phyloP scores from a whole-genome alignment of 1,140 invertebrate genomes.

The Bombyx mandarina region DNA sequence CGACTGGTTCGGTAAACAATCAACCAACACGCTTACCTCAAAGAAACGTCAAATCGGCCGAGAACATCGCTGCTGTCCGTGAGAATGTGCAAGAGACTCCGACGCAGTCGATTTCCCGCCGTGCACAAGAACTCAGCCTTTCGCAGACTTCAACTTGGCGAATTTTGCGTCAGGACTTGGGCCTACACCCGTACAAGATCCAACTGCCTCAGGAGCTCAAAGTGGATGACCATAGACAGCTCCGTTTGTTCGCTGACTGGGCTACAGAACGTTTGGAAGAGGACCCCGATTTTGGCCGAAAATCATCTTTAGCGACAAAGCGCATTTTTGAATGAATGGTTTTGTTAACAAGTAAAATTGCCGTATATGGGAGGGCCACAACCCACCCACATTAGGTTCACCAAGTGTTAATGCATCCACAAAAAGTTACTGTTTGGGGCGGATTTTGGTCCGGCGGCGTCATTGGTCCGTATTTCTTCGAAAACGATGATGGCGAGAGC shows the following conservation, averaged over 20 bases:
- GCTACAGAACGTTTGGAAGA: no score
- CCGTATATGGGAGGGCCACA: conserved; percentile 12
- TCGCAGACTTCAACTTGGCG: not conserved
- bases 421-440: conserved; percentile 37
- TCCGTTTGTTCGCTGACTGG: conserved; percentile 8
- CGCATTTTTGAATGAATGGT: not conserved
- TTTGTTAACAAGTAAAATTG: conserved; percentile 27
- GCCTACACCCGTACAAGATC: no score
- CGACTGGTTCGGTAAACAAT: conserved; percentile 3
- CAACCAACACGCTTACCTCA: not conserved
- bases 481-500: conserved; percentile 22
- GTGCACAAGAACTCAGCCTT: conserved; percentile 5
- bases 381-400: conserved; percentile 6
- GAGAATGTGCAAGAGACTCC: conserved; percentile 7
- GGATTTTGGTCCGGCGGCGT: conserved; percentile 17
- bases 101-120: not conserved
- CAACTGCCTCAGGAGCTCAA: not conserved
- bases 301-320: conserved; percentile 20
- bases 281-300: conserved; percentile 4
- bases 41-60: not conserved
- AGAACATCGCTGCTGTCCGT: conserved; percentile 2
- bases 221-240: conserved; percentile 11
- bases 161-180: no score
- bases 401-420: conserved; percentile 19
- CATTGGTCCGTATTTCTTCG: conserved; percentile 31